Percentiles rank a stretch among this genome's conserved stretches.
Evolutionary conservation across 2,797 vertebrate genomes (phyloP).

Genomic region (Limosa lapponica): DNA sequence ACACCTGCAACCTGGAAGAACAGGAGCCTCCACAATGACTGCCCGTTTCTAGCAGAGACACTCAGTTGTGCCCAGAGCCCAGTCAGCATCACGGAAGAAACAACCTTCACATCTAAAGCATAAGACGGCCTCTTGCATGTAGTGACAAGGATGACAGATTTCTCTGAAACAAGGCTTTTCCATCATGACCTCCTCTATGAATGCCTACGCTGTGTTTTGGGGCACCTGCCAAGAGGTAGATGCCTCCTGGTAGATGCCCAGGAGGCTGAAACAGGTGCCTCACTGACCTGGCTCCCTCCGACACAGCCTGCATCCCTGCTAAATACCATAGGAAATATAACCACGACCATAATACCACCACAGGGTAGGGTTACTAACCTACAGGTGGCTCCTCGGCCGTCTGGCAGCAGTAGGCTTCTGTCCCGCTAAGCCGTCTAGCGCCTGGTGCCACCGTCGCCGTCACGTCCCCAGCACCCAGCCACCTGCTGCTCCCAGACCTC

Average conservation of each 20-base stretch:
- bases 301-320: neutral
- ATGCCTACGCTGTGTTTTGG: neutral
- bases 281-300: neutral
- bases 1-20: neutral
- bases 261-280: neutral
- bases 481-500: neutral
- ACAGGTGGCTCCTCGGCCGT: neutral
- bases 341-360: accelerated
- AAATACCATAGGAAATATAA: neutral
- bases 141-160: neutral
- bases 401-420: neutral
- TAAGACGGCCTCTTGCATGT: neutral
- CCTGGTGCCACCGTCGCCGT: accelerated
- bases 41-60: neutral
- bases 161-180: neutral
- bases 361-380: neutral
- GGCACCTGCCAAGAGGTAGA: neutral
- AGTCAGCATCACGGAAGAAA: neutral
- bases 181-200: neutral
- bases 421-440: accelerated
- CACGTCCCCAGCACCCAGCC: accelerated
- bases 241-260: neutral
- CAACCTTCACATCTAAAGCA: neutral
- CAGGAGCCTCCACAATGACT: neutral
- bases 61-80: neutral